Conservation (phyloP, 2,888 invertebrate genomes). For the Tipula helvola region DNA sequence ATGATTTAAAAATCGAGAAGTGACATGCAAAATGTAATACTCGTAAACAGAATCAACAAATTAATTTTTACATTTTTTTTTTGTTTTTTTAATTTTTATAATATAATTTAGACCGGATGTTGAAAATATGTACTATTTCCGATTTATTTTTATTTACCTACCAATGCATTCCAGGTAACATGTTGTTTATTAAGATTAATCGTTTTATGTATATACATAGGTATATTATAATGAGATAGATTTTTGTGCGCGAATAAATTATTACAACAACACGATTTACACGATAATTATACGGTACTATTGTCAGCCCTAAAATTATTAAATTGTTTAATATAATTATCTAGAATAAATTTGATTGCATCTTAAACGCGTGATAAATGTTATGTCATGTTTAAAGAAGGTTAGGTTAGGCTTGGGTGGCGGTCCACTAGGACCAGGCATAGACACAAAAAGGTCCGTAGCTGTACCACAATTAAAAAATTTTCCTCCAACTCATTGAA, state of each 20-base stretch:
- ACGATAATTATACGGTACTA: too few species aligned
- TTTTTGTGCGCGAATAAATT: background rate
- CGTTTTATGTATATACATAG: background rate
- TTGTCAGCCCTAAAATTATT: too few species aligned
- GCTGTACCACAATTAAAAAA: too few species aligned
- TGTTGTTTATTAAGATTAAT: background rate
- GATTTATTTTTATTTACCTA: background rate
- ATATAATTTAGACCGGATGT: background rate
- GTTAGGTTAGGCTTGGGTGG: too few species aligned
- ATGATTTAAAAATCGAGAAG: background rate
- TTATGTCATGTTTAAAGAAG: too few species aligned
- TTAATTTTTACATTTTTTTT: background rate
- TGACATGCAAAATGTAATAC: background rate
- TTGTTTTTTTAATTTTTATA: background rate
- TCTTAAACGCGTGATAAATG: too few species aligned
- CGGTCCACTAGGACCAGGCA: too few species aligned
- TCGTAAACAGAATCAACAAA: background rate
- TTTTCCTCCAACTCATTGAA: too few species aligned
- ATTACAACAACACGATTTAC: too few species aligned
- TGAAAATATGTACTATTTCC: background rate
- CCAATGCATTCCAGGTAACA: background rate
- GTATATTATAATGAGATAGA: background rate
- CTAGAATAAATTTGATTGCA: too few species aligned
- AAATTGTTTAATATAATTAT: too few species aligned
- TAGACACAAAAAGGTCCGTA: too few species aligned